A percentile compares a stretch with the other conserved stretches of the same genome.
phyloP scores from a whole-genome alignment of 2,888 invertebrate genomes.

The Agonum fuliginosum region DNA sequence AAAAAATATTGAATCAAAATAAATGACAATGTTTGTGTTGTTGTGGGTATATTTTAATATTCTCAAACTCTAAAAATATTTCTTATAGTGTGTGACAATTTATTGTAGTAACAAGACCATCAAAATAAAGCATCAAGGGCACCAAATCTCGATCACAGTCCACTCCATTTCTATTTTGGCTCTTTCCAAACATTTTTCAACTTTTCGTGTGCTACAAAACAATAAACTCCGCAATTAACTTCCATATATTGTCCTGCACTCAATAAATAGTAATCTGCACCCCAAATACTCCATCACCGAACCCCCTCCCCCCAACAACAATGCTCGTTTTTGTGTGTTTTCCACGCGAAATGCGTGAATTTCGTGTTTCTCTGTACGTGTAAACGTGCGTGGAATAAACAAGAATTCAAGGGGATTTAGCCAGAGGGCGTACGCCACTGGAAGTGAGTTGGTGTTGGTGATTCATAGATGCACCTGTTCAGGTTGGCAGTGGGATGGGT shows the following conservation, averaged over 20 bases:
- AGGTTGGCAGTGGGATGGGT: not conserved
- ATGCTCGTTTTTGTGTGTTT: not conserved
- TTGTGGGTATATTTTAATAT: too few species aligned
- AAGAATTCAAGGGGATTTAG: constrained; percentile 9
- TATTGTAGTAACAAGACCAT: too few species aligned
- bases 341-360: not conserved
- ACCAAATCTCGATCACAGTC: too few species aligned
- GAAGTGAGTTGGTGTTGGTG: constrained; percentile 7
- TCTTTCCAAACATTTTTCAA: not conserved
- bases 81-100: too few species aligned
- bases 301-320: not conserved
- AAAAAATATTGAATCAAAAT: too few species aligned
- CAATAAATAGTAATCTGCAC: constrained; percentile 1
- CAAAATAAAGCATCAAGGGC: too few species aligned
- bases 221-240: constrained; percentile 10
- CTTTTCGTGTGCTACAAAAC: not conserved
- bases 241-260: not conserved
- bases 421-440: constrained; percentile 20
- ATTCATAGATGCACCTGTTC: constrained; percentile 41
- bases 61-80: too few species aligned
- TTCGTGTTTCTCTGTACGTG: not conserved
- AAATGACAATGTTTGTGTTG: too few species aligned
- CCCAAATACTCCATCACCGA: not conserved
- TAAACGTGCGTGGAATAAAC: constrained; percentile 39
- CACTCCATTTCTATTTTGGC: too few species aligned